Evolutionary conservation across 2,888 invertebrate species (phyloP), one percentile per base, ranked within the genome.

Genomic region (Andrena trimmerana): DNA sequence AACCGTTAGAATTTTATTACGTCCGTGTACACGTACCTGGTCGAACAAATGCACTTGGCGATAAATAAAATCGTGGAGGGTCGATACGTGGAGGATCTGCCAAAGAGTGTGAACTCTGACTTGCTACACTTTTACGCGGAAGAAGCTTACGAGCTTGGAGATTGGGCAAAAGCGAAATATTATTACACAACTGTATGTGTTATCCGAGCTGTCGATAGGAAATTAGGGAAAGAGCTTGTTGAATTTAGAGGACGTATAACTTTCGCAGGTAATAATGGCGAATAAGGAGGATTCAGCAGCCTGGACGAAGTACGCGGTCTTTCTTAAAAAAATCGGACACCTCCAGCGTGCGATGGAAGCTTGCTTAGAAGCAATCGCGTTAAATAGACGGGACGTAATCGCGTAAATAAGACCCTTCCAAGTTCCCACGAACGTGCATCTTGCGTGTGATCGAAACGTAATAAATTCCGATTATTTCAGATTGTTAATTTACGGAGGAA

Each of bases 41-140:
- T 91, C 1, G 92, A 92, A 24, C 84, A 87, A 65, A 92, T 92
- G 92, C 90, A 92, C 66, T 6, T 83, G 1, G 90, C 88, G 0
- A 36, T 92, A 10, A 91, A 92, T 48, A 82, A 78, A 36, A 86
- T 87, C 27, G 54, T 89, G 2, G 90, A 89, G 54, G 85, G 86
- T 20, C 79, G 87, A 33, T 68, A 71, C 3, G 31, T 60, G 0
- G 57, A 78, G 0, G 72, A 78, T 31, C 16, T 4, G 0, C 1
- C 42, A 0, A 48, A 65, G 0, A 4, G 4, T 0, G 50, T 57
- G 2, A 7, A 42, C 33, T 1, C 52, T 2, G 57, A 86, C 0
- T 70, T 67, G 16, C 24, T 86, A 4, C 86, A 85, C 68, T 85
- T 86, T 7, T 86, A 88, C 20, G 91, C 90, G 0, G 90, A 92